These are phyloP conservation scores for Brachionus angularis DNA, from an alignment of 1,140 invertebrate species.

Conservation along the genomic window DNA sequence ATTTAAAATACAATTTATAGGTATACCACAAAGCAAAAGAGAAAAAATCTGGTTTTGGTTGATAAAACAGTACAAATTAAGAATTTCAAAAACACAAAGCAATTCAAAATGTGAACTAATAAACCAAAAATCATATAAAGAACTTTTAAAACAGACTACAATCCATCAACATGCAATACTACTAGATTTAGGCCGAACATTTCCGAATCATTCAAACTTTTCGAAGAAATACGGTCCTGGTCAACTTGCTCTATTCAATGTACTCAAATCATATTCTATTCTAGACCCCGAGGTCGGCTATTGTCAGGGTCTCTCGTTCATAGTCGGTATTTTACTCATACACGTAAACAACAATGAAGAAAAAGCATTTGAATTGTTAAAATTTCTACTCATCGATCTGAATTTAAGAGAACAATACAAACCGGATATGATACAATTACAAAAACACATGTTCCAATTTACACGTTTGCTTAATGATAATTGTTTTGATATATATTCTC, in stretches of 20 bases:
- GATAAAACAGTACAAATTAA: constrained; percentile 8
- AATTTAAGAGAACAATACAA: constrained; percentile 80
- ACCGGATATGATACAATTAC: constrained; percentile 71
- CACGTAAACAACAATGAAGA: constrained; percentile 90
- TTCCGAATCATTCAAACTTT: constrained; percentile 87
- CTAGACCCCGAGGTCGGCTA: constrained; percentile 89
- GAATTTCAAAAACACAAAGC: background rate
- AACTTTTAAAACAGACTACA: constrained; percentile 21
- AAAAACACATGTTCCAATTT: constrained; percentile 29
- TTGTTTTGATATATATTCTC: constrained; percentile 5
- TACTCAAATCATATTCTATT: constrained; percentile 74
- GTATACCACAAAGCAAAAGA: constrained; percentile 18
- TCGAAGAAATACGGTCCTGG: constrained; percentile 78
- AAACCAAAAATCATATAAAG: background rate
- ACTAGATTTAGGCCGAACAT: constrained; percentile 66
- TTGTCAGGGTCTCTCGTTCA: constrained; percentile 84
- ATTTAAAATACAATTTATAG: too few species aligned
- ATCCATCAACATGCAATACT: constrained; percentile 43
- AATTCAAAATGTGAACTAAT: constrained; percentile 3
- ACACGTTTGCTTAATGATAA: background rate
- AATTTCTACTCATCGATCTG: constrained; percentile 83
- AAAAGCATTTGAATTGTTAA: constrained; percentile 76
- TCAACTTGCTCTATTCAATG: constrained; percentile 83
- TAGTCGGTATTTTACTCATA: constrained; percentile 82
- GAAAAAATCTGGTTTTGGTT: constrained; percentile 43